These are phyloP conservation scores for Blastobasis adustella DNA, from an alignment of 2,888 invertebrate species.

Conservation along the genomic window DNA sequence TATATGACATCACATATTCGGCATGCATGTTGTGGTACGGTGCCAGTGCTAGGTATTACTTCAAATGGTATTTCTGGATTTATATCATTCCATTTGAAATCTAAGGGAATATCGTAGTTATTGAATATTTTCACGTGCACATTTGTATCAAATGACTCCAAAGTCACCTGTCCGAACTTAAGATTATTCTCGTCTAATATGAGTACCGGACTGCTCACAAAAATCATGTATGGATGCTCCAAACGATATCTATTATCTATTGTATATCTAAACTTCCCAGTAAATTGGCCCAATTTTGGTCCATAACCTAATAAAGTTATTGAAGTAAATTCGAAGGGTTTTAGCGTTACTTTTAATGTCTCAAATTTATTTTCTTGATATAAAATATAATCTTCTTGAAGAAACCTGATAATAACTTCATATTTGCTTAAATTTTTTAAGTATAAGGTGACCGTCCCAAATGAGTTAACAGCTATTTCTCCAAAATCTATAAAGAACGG, in stretches of 20 bases:
- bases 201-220: slow-evolving; percentile 42
- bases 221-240: slow-evolving; percentile 42
- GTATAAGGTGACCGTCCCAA: slow-evolving; percentile 36
- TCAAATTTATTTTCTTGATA: slow-evolving; percentile 38
- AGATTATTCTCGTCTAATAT: slow-evolving; percentile 40
- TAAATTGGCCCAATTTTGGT: slow-evolving; percentile 32
- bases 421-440: slow-evolving; percentile 47
- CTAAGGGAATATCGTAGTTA: slow-evolving; percentile 44
- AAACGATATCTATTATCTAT: slow-evolving; percentile 44
- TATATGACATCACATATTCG: slow-evolving; percentile 53
- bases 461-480: slow-evolving; percentile 42
- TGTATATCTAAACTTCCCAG: slow-evolving; percentile 40
- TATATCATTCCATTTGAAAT: slow-evolving; percentile 46
- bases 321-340: slow-evolving; percentile 26
- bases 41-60: slow-evolving; percentile 45
- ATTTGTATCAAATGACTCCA: slow-evolving; percentile 51
- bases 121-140: slow-evolving; percentile 53
- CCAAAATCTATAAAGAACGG: slow-evolving; percentile 52
- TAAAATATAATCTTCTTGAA: slow-evolving; percentile 31
- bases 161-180: slow-evolving; percentile 65
- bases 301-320: slow-evolving; percentile 41
- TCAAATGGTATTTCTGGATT: slow-evolving; percentile 50
- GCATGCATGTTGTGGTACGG: slow-evolving; percentile 38
- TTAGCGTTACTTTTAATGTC: slow-evolving; percentile 31
- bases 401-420: slow-evolving; percentile 34